These are phyloP conservation scores for Acrocephalus kingi DNA, from an alignment of 2,113 vertebrate species.

Conservation along the genomic window DNA sequence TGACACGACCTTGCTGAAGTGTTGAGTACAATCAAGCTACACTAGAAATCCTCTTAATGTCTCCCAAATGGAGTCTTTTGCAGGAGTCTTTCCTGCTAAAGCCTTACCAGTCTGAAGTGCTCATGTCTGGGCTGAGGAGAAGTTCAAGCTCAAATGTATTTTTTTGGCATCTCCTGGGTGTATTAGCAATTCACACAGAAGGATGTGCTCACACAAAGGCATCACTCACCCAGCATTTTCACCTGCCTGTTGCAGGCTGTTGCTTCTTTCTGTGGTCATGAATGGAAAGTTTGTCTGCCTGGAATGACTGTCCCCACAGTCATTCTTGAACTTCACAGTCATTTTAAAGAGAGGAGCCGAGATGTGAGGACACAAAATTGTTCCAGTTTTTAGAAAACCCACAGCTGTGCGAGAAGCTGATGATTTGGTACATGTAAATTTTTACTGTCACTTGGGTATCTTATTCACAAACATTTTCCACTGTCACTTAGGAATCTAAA, in stretches of 20 bases:
- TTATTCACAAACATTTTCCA: not conserved
- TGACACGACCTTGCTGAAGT: not conserved
- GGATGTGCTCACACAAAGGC: not conserved
- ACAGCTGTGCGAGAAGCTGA: not conserved
- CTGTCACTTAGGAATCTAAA: not conserved
- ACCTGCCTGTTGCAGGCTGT: not conserved
- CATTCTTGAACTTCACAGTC: not conserved
- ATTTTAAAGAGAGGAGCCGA: not conserved
- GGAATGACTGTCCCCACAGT: not conserved
- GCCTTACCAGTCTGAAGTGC: not conserved
- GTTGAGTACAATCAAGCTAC: not conserved
- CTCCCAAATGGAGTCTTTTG: not conserved
- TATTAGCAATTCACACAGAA: accelerated
- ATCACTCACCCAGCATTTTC: not conserved
- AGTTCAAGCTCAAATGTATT: not conserved
- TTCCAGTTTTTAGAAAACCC: not conserved
- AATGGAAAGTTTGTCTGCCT: not conserved
- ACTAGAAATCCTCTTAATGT: not conserved
- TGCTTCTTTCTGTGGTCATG: not conserved
- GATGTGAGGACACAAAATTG: not conserved
- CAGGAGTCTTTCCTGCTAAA: not conserved
- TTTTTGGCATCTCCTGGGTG: not conserved
- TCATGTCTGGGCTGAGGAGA: not conserved
- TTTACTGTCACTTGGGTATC: not conserved
- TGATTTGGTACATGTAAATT: not conserved